These are phyloP conservation scores for Toxonevra muliebris DNA, from an alignment of 2,888 invertebrate genomes.

Conservation along the genomic window DNA sequence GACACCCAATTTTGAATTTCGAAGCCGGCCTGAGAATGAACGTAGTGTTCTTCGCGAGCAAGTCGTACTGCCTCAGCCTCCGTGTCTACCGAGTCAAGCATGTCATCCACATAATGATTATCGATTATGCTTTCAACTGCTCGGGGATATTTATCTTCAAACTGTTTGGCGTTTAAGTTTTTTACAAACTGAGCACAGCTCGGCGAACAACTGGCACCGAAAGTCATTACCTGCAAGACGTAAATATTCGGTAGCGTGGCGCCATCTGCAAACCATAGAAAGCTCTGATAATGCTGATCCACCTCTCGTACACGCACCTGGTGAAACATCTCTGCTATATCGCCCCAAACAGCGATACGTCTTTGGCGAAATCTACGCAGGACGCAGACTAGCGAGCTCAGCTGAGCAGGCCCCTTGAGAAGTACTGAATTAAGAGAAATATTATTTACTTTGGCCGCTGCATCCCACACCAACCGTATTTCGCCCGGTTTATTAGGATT, in stretches of 20 bases:
- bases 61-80: slow-evolving; percentile 15
- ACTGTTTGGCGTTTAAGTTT: slow-evolving; percentile 27
- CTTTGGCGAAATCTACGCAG: slow-evolving; percentile 11
- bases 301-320: neutral
- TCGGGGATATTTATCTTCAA: slow-evolving; percentile 9
- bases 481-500: too few species aligned
- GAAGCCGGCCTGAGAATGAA: slow-evolving; percentile 21
- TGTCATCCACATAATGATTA: slow-evolving; percentile 28
- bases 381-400: neutral
- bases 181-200: slow-evolving; percentile 25
- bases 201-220: slow-evolving; percentile 30
- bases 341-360: neutral
- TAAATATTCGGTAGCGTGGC: slow-evolving; percentile 25
- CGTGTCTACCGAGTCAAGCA: slow-evolving; percentile 22
- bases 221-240: slow-evolving; percentile 33
- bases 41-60: slow-evolving; percentile 14
- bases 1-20: slow-evolving; percentile 22
- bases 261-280: neutral
- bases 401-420: neutral
- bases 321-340: slow-evolving; percentile 8
- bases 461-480: too few species aligned
- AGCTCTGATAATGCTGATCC: neutral
- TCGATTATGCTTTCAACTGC: slow-evolving; percentile 22
- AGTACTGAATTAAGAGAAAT: slow-evolving; percentile 2
- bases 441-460: neutral